Base-by-base conservation (phyloP, 2,888 invertebrate genomes). In the Dryadula phaetusa region DNA sequence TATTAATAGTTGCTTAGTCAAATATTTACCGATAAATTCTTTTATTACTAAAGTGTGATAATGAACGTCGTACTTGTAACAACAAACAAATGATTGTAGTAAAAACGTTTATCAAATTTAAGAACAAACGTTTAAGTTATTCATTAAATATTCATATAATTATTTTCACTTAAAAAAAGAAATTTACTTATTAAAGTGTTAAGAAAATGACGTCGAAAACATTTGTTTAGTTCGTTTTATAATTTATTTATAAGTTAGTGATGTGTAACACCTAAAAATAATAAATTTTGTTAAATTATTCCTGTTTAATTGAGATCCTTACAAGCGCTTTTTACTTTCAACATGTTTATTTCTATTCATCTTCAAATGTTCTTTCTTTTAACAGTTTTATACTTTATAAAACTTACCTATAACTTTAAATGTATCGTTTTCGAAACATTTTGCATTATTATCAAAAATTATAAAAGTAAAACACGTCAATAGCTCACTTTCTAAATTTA, bases 391-490 rank as follows among this genome's bases (percentile, higher is more conserved):
- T 1, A 8, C 6, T 7, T 32, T 32, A 32, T 32, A 32, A 32
- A 32, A 32, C 5, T 32, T 3, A 32, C 1, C 7, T 8, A 6
- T 32, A 8, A 32, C 7, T 32, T 5, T 1, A 5, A 8, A 32
- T 32, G 5, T 32, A 32, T 32, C 1, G 1, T 32, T 10, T 37
- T 37, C 3, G 37, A 37, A 1, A 37, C 3, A 37, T 2, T 37
- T 47, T 47, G 14, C 47, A 25, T 25, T 22, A n/a, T 47, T n/a
- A 47, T 47, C 47, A 47, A 22, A 47, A 47, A 25, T 22, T 7
- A 1, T 47, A 20, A 37, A 12, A 37, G 12, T 7, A 14, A n/a
- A 14, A 14, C 3, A 47, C 14, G 14, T n/a, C 49, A 25, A 49
- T 49, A n/a, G 3, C 49, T 25, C 25, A 49, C 49, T 49, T 49